Evolutionary conservation across 2,797 vertebrate genomes (phyloP), one percentile per base, ranked within the genome.

Genomic region (Cirrhinus mrigala): DNA sequence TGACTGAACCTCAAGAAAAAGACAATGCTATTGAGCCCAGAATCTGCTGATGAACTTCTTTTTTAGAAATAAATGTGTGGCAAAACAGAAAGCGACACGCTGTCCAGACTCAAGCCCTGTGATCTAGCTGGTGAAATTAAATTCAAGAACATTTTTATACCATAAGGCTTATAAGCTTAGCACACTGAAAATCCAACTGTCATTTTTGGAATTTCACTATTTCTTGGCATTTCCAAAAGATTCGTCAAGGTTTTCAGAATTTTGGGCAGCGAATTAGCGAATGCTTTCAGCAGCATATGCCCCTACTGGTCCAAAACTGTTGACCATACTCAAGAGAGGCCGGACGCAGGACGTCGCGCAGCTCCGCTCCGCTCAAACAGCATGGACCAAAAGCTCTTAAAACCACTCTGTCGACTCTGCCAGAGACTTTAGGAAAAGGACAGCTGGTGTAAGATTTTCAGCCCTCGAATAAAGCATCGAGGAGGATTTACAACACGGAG

Each of bases 401-500:
- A 83, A 79, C 75, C 74, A 3, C 20, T 44, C 73, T 81, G 71
- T 40, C 22, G 46, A 58, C 50, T 66, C 40, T 76, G 86, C 77
- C 50, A 84, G 78, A 87, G 40, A 48, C 22, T 56, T 79, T 62
- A 6, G 54, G 54, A 80, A 77, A 60, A n/a, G 70, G 86, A 76
- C 83, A 85, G 76, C 87, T 88, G 84, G 80, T 88, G 68, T 68
- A 75, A 75, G 64, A 79, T 86, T 75, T 86, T 80, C 81, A 86
- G 75, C 66, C 46, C 40, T 75, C 54, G 24, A 66, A 62, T 66
- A 79, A 88, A 74, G n/a, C 56, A 66, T 56, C 29, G 66, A 76
- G 62, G 60, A 68, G 80, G 81, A 84, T 84, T 75, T 76, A 74
- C 46, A 86, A 73, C 11, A 78, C 20, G 29, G 58, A 83, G 20